Percentiles rank a stretch among this genome's conserved stretches.
Evolutionary conservation across 2,113 vertebrate species (phyloP).

Genomic region (rabbit (Oryctolagus cuniculus)): DNA sequence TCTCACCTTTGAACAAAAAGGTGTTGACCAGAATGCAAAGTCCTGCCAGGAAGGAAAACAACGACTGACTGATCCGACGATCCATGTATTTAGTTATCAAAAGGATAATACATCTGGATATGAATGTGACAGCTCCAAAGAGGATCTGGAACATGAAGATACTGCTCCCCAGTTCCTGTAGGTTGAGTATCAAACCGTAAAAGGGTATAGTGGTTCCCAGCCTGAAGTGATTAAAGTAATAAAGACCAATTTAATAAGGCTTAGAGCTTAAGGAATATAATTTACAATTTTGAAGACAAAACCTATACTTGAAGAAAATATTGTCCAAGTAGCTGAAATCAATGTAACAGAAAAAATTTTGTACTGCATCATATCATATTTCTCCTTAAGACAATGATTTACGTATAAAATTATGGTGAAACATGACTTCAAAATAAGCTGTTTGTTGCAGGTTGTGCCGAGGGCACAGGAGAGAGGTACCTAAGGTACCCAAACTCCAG

Average conservation of each 20-base stretch:
- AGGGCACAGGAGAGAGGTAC: neutral
- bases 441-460: neutral
- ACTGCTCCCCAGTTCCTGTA: too few species aligned
- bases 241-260: neutral
- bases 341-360: neutral
- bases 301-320: neutral
- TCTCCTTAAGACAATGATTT: neutral
- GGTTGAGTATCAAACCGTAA: constrained; percentile 83
- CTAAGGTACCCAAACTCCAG: neutral
- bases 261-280: neutral
- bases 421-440: neutral
- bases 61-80: constrained; percentile 82
- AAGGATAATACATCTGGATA: constrained; percentile 82
- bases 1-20: constrained; percentile 84
- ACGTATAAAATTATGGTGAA: neutral
- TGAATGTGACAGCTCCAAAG: too few species aligned
- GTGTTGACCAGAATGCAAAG: constrained; percentile 85
- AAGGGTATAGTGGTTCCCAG: constrained; percentile 67
- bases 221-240: neutral
- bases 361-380: neutral
- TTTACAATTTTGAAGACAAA: neutral
- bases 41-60: constrained; percentile 86
- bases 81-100: constrained; percentile 86
- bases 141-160: too few species aligned
- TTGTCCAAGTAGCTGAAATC: neutral